Percentiles rank a stretch among this genome's conserved stretches.
Conservation (phyloP, 2,113 vertebrate genomes). For the Typhlomys cinereus region DNA sequence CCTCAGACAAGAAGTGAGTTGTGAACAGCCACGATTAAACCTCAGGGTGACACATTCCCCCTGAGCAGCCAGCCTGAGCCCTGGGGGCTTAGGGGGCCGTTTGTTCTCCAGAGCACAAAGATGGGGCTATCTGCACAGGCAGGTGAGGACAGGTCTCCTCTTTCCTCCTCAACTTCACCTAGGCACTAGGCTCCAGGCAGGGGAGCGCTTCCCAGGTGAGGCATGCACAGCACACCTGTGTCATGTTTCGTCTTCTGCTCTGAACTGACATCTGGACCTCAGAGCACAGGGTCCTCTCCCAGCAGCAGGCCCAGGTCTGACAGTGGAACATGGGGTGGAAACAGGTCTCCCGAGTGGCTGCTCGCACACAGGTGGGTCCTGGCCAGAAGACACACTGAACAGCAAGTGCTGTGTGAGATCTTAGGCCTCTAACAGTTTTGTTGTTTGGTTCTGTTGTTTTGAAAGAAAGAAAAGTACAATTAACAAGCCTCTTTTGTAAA, state of each 20-base stretch:
- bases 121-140: not conserved
- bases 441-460: slow-evolving; percentile 47
- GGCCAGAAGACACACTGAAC: not conserved
- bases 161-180: not conserved
- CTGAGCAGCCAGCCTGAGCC: not conserved
- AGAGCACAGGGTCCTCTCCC: not conserved
- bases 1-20: not conserved
- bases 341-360: not conserved
- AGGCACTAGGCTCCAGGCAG: not conserved
- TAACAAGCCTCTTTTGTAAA: slow-evolving; percentile 84
- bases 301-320: not conserved
- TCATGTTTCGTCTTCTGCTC: not conserved
- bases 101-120: not conserved
- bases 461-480: slow-evolving; percentile 77
- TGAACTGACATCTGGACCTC: not conserved
- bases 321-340: not conserved
- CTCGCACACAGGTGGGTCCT: not conserved
- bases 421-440: slow-evolving; percentile 55
- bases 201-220: not conserved
- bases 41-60: not conserved
- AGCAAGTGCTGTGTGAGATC: slow-evolving; percentile 61
- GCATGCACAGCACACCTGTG: not conserved
- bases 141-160: not conserved
- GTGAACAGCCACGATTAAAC: not conserved
- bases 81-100: not conserved